phyloP scores from a whole-genome alignment of 2,888 invertebrate species.

The Eurois occulta region DNA sequence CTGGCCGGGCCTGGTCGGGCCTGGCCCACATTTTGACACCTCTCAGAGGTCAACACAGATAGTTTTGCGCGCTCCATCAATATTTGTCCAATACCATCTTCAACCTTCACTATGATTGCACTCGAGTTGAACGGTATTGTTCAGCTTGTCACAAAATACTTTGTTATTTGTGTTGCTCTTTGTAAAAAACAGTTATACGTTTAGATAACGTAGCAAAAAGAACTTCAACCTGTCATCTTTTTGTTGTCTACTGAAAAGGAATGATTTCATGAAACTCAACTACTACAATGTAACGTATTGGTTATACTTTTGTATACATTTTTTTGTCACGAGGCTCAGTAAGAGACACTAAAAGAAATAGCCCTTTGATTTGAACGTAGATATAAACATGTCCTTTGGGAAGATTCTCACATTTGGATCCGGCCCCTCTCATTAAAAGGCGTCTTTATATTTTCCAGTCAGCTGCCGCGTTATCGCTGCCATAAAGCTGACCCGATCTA shows the following conservation, averaged over 20 bases:
- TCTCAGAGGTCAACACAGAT: slow-evolving; percentile 84
- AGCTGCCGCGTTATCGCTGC: slow-evolving; percentile 85
- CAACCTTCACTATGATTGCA: slow-evolving; percentile 74
- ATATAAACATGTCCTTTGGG: slow-evolving; percentile 76
- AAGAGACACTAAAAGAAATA: slow-evolving; percentile 71
- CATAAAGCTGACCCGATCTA: slow-evolving; percentile 83
- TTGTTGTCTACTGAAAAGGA: neutral
- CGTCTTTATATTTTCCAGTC: slow-evolving; percentile 84
- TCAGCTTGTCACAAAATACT: slow-evolving; percentile 65
- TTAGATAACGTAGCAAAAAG: slow-evolving; percentile 20
- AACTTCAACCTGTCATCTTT: slow-evolving; percentile 22
- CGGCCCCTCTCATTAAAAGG: slow-evolving; percentile 84
- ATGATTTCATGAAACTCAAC: slow-evolving; percentile 16
- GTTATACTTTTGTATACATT: slow-evolving; percentile 16
- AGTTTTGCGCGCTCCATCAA: slow-evolving; percentile 82
- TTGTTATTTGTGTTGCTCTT: slow-evolving; percentile 63
- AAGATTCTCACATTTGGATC: slow-evolving; percentile 81
- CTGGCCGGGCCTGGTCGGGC: slow-evolving; percentile 80
- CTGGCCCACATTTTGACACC: slow-evolving; percentile 86
- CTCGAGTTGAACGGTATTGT: slow-evolving; percentile 73
- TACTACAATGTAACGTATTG: slow-evolving; percentile 6
- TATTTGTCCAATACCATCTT: slow-evolving; percentile 82
- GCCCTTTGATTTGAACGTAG: slow-evolving; percentile 77
- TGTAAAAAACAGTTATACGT: slow-evolving; percentile 46
- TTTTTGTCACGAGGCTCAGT: slow-evolving; percentile 3